Base-by-base conservation (phyloP, 2,888 invertebrate species). In the Neoascia interrupta region DNA sequence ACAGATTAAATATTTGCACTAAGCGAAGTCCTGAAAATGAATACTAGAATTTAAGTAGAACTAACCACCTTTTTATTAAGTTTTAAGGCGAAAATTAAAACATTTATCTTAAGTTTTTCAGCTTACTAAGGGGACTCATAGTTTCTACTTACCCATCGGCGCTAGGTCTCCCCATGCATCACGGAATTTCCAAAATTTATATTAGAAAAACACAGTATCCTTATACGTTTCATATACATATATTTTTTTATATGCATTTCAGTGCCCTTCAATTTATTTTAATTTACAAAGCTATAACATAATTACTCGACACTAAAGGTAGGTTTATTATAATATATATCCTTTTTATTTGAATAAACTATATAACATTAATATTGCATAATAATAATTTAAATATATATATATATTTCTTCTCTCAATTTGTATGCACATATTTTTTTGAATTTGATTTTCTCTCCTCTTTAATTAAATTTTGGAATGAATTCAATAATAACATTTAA, bases 301-400 rank as follows among this genome's bases (percentile, higher is more conserved):
- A 23, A 15, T 53, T 54, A 64, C 41, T 56, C 26, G 34, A 51
- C 28, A 51, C 53, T 41, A n/a, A n/a, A 49, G 15, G 31, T 41
- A 34, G 21, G n/a, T n/a, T n/a, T 31, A 31, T 31, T 31, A 26
- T n/a, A 31, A 4, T 31, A 36, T 54, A 28, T 23, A 47, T 51
- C 34, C 31, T 37, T 18, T 69, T 31, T 54, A 45, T 49, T 54
- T 36, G 53, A 61, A 61, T 73, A 72, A 16, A 54, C 58, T 58
- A 66, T 61, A 61, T 79, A 79, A 79, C 79, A 68, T 64, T 72
- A 76, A 76, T 76, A 76, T 76, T 76, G 76, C 79, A 73, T 79
- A 61, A 73, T 73, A 68, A 79, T 54, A 66, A 43, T 66, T 79
- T 43, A 66, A 58, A 70, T 58, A 58, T 56, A 56, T 56, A 11